phyloP scores from a whole-genome alignment of 2,797 vertebrate species.

The Numenius phaeopus region DNA sequence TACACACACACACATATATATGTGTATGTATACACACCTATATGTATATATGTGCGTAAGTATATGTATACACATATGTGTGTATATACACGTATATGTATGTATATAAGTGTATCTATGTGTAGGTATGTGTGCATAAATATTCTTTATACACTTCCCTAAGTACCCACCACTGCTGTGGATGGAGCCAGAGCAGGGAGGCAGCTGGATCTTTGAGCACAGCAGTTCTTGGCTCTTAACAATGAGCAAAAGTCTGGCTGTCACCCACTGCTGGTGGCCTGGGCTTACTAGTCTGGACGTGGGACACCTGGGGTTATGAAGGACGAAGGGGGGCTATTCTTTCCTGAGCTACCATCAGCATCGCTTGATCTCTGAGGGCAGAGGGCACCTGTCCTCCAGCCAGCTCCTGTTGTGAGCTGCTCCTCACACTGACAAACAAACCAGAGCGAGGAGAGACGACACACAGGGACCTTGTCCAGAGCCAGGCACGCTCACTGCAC shows the following conservation, averaged over 20 bases:
- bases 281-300: fast-evolving
- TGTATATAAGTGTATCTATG: too few species aligned
- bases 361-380: background rate
- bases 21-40: too few species aligned
- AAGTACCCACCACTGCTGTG: background rate
- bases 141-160: background rate
- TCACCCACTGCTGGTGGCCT: background rate
- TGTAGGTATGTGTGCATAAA: too few species aligned
- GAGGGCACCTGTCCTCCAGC: background rate
- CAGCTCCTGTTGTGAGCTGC: background rate
- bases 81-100: background rate
- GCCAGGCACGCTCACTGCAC: fast-evolving
- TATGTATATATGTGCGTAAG: too few species aligned
- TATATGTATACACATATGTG: too few species aligned
- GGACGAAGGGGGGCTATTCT: fast-evolving
- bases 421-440: background rate
- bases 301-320: background rate
- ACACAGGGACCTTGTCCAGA: fast-evolving
- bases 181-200: background rate
- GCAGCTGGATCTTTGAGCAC: background rate
- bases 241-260: background rate
- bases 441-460: background rate
- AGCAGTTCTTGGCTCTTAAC: too few species aligned
- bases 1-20: too few species aligned
- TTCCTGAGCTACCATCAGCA: background rate